Conservation (phyloP, 2,888 invertebrate species). For the Pecten maximus region DNA sequence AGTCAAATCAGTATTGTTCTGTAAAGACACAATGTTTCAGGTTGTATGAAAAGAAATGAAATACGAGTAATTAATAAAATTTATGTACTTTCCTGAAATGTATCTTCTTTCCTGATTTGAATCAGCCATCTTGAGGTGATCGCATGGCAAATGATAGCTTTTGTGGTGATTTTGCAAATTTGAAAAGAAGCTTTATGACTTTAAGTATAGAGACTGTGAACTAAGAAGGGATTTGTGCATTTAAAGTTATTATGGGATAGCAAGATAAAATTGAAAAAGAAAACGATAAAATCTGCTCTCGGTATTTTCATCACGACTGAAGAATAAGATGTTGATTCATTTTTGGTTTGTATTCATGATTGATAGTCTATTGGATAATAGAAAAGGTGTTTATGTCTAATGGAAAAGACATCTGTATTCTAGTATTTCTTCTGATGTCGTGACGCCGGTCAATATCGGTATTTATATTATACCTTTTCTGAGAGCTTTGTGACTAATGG, state of each 20-base stretch:
- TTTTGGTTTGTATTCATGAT: neutral
- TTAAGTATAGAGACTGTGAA: neutral
- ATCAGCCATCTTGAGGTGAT: neutral
- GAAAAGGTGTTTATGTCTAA: neutral
- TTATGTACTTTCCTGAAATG: constrained; percentile 18
- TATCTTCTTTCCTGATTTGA: constrained; percentile 7
- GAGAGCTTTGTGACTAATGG: neutral
- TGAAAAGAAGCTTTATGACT: constrained; percentile 24
- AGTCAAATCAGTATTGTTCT: neutral
- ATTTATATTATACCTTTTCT: neutral
- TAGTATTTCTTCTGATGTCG: neutral
- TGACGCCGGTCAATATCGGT: neutral
- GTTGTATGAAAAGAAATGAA: constrained; percentile 29
- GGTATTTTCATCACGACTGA: neutral
- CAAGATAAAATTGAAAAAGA: constrained; percentile 33
- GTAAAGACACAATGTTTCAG: neutral
- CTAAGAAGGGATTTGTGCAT: neutral
- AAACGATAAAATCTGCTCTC: constrained; percentile 28
- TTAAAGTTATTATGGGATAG: neutral
- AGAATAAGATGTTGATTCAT: constrained; percentile 26
- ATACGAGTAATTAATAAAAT: constrained; percentile 30
- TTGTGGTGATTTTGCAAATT: constrained; percentile 35
- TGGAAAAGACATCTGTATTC: neutral
- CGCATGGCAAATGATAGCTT: constrained; percentile 3
- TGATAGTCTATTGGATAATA: neutral